phyloP scores from a whole-genome alignment of 2,113 vertebrate genomes.

The Pantherophis guttatus region DNA sequence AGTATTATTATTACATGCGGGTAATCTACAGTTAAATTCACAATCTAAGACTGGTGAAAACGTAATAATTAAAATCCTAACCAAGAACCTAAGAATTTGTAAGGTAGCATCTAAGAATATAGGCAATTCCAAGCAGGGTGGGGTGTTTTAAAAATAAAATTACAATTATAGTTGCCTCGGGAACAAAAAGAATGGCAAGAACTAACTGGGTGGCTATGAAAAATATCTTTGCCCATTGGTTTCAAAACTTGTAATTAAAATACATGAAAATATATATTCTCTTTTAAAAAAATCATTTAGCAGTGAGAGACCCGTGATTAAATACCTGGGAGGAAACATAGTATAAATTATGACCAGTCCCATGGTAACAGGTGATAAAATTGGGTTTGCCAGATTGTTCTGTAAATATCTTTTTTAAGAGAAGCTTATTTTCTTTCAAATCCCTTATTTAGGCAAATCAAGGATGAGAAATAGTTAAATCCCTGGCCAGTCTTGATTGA shows the following conservation, averaged over 20 bases:
- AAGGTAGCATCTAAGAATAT: too few species aligned
- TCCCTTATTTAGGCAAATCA: neutral
- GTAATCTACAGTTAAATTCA: too few species aligned
- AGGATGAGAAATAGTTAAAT: neutral
- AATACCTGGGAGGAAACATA: neutral
- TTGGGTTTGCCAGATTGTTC: neutral
- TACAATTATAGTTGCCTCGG: neutral
- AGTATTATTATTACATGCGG: too few species aligned
- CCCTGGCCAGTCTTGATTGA: neutral
- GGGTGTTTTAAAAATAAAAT: neutral
- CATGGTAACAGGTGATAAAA: neutral
- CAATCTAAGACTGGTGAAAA: too few species aligned
- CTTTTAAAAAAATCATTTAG: neutral
- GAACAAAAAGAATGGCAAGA: neutral
- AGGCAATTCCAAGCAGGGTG: too few species aligned
- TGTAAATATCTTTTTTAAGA: neutral
- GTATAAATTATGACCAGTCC: neutral
- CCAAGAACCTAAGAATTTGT: too few species aligned
- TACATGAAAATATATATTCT: neutral
- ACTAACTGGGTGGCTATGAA: neutral
- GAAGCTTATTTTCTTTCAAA: neutral
- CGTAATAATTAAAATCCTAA: too few species aligned
- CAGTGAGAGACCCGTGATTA: neutral
- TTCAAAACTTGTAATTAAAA: neutral
- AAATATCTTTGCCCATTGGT: neutral